Conservation (phyloP, 2,797 vertebrate species). For the Clarias fuscus region DNA sequence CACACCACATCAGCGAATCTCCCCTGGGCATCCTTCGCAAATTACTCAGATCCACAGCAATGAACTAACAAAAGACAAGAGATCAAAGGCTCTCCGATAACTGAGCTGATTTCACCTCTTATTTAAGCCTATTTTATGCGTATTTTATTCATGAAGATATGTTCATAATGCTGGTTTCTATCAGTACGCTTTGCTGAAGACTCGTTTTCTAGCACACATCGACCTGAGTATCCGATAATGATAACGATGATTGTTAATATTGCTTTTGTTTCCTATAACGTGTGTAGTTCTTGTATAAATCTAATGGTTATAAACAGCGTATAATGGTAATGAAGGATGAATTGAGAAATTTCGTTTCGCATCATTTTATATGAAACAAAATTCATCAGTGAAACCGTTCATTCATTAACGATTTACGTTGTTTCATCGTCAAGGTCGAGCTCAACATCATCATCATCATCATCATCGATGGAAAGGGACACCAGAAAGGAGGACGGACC, state of each 20-base stretch:
- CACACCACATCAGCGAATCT: conserved; percentile 56
- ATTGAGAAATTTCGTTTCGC: not conserved
- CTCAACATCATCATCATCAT: not conserved
- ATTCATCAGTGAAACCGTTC: not conserved
- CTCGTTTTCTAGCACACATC: not conserved
- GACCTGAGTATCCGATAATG: conserved; percentile 3
- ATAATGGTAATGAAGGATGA: not conserved
- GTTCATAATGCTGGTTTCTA: conserved; percentile 5
- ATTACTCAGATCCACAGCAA: conserved; percentile 54
- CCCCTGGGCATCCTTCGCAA: conserved; percentile 56
- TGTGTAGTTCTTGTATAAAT: not conserved
- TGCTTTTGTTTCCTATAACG: not conserved
- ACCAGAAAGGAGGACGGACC: not conserved
- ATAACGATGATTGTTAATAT: not conserved
- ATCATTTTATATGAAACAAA: not conserved
- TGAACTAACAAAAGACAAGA: conserved; percentile 56
- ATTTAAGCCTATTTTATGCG: conserved; percentile 42
- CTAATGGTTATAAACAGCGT: not conserved
- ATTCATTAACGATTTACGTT: not conserved
- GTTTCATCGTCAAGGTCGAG: not conserved
- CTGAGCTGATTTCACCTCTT: conserved; percentile 44
- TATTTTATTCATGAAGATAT: conserved; percentile 52
- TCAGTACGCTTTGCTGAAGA: not conserved
- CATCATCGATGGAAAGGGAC: not conserved
- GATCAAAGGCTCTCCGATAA: conserved; percentile 54